Conservation (phyloP, 2,113 vertebrate species). For the Nesoenas mayeri region DNA sequence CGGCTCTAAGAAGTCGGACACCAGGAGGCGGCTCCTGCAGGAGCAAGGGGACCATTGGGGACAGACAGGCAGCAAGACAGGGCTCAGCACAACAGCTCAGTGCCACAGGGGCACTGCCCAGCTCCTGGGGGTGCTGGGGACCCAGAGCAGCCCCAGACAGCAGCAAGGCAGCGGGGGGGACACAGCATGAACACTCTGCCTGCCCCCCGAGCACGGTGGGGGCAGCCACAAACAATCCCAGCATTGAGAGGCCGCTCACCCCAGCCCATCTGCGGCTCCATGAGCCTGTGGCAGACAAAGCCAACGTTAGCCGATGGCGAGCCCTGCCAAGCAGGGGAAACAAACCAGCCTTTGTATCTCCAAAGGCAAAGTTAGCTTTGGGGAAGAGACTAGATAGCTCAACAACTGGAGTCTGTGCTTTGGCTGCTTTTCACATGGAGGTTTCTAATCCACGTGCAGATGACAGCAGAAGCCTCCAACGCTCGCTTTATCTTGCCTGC, state of each 20-base stretch:
- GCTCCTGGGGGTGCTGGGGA: accelerated
- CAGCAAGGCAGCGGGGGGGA: accelerated
- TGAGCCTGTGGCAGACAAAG: not conserved
- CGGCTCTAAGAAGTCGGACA: not conserved
- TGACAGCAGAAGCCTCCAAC: not conserved
- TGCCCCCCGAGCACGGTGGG: accelerated
- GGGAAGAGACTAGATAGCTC: not conserved
- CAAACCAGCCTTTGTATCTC: not conserved
- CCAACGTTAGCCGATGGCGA: accelerated
- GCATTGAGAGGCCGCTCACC: not conserved
- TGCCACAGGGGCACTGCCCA: not conserved
- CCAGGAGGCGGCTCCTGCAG: not conserved
- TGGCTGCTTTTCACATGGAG: not conserved
- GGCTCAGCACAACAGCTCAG: not conserved
- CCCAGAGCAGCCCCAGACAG: not conserved
- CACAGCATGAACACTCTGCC: not conserved
- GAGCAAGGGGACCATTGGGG: accelerated
- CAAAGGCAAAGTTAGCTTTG: conserved; percentile 23
- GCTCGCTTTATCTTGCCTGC: not conserved
- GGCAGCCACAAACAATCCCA: not conserved
- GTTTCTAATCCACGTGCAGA: not conserved
- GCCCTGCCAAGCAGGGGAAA: conserved; percentile 8
- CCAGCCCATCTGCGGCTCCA: not conserved
- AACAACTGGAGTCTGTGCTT: not conserved
- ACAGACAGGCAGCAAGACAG: accelerated